Evolutionary conservation across 64 coral and sea anemone genomes (phyloP).

Genomic region (Montipora cactus): DNA sequence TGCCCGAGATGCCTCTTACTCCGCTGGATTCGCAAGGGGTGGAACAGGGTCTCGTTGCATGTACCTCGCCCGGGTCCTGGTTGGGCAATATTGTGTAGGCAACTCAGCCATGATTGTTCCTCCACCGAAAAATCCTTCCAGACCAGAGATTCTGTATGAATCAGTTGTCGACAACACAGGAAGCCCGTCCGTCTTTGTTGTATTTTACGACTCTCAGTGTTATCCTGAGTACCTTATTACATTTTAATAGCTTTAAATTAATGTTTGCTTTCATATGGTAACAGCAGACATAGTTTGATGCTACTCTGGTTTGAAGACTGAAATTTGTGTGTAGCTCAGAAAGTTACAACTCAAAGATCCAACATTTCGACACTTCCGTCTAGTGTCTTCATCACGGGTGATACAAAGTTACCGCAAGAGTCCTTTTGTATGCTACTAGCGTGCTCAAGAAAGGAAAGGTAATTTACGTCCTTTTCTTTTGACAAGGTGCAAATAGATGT

Average conservation of each 20-base stretch:
- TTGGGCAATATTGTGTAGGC: slow-evolving; percentile 2
- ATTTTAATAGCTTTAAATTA: background rate
- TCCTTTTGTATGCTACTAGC: no score
- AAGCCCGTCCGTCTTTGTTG: slow-evolving; percentile 34
- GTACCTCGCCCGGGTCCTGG: slow-evolving; percentile 21
- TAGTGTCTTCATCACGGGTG: no score
- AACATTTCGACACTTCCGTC: no score
- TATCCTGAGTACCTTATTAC: slow-evolving; percentile 73
- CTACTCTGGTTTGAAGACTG: no score
- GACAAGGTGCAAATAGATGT: no score
- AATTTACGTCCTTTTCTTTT: no score
- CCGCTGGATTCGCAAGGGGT: slow-evolving; percentile 5
- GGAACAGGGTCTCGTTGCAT: background rate
- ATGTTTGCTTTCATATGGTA: no score
- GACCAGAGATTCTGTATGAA: slow-evolving; percentile 9
- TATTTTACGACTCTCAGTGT: slow-evolving; percentile 45
- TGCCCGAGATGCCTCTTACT: slow-evolving; percentile 47
- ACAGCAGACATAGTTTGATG: no score
- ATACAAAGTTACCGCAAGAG: no score
- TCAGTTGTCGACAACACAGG: background rate
- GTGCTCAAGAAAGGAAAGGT: no score
- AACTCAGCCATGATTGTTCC: slow-evolving; percentile 12
- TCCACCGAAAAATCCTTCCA: slow-evolving; percentile 27
- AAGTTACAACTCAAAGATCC: no score
- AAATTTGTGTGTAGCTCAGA: no score